These are phyloP conservation scores for Aplodontia rufa DNA, from an alignment of 2,113 vertebrate genomes.

Conservation along the genomic window DNA sequence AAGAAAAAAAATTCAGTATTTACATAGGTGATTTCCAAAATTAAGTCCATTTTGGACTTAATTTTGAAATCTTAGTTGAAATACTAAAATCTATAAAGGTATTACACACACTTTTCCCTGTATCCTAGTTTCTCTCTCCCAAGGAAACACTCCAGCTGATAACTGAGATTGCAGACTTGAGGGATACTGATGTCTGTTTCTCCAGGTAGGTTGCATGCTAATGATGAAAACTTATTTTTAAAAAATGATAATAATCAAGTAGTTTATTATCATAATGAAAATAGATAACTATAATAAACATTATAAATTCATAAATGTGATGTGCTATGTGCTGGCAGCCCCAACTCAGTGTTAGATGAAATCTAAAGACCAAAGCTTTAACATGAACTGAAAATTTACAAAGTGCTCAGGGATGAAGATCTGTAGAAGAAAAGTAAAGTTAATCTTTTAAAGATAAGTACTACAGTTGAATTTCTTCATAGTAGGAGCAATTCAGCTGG, in stretches of 20 bases:
- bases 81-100: neutral
- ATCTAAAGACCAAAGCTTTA: neutral
- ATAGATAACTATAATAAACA: neutral
- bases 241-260: neutral
- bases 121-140: rapidly evolving
- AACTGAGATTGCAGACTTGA: neutral
- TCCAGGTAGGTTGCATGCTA: neutral
- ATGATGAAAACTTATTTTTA: neutral
- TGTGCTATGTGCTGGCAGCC: neutral
- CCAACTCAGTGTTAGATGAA: neutral
- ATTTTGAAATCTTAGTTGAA: neutral
- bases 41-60: neutral
- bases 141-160: neutral
- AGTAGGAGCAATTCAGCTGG: neutral
- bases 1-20: neutral
- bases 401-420: neutral
- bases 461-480: neutral
- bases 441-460: neutral
- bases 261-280: neutral
- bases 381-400: neutral
- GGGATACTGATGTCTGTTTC: neutral
- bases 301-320: neutral
- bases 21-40: neutral
- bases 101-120: neutral
- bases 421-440: neutral